These are phyloP conservation scores for Camelus bactrianus DNA, from an alignment of 2,113 vertebrate species.

Conservation along the genomic window DNA sequence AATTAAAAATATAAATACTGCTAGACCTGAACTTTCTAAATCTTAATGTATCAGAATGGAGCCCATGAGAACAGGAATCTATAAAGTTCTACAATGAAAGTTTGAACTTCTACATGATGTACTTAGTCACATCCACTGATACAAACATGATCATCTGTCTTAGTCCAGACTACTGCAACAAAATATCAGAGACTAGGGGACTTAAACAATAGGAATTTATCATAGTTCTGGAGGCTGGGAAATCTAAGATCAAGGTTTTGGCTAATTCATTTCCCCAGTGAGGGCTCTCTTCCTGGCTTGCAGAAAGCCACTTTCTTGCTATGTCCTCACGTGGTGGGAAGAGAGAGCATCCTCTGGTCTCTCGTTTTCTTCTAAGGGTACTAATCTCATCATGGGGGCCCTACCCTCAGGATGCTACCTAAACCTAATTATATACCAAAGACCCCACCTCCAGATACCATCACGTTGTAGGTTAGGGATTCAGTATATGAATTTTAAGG, in stretches of 20 bases:
- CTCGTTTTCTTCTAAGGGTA: neutral
- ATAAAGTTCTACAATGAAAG: neutral
- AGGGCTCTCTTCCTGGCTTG: neutral
- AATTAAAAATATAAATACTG: neutral
- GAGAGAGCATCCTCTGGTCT: neutral
- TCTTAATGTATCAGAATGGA: neutral
- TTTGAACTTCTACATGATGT: neutral
- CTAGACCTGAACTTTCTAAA: neutral
- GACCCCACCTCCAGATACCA: neutral
- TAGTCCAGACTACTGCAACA: neutral
- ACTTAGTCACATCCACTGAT: neutral
- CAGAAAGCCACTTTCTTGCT: neutral
- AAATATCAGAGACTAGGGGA: neutral
- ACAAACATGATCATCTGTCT: neutral
- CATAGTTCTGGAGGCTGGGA: neutral
- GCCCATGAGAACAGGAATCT: neutral
- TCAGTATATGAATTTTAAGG: neutral
- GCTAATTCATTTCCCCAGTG: neutral
- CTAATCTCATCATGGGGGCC: neutral
- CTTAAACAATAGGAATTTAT: neutral
- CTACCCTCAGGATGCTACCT: neutral
- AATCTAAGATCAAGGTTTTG: neutral
- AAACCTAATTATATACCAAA: neutral
- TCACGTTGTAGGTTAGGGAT: neutral
- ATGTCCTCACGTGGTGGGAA: neutral